Base-by-base conservation (phyloP, 2,888 invertebrate species). In the Eupithecia insigniata region DNA sequence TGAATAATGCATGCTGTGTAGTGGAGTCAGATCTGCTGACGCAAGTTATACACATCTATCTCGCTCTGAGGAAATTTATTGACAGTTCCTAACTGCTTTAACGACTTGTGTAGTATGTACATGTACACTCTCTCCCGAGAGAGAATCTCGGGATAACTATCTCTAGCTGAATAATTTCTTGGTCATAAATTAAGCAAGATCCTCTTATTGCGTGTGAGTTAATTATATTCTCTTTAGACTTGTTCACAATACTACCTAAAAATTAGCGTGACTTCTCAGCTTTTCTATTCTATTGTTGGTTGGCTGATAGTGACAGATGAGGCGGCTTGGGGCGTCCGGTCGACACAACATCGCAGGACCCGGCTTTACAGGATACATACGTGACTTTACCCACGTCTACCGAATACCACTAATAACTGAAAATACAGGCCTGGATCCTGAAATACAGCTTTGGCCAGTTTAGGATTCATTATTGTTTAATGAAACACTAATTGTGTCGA, bases 251-350 rank as follows among this genome's bases (percentile, higher is more conserved):
- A 22, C 22, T 51, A n/a, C 51, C 10, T 22, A 51, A 55, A 51
- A 55, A 26, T 14, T 4, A 55, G 22, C 26, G 55, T 55, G 55
- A 26, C 22, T 22, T 4, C 26, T 12, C 26, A 55, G 55, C 26
- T 55, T 26, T 26, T 14, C 55, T 26, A 69, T 77, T 77, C 78
- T 71, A 75, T 77, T 77, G 77, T 77, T 65, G 76, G 72, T 76
- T 68, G 76, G 75, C 73, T 83, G 85, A 85, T 84, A 80, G 83
- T 87, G 87, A 88, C 85, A 86, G 87, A 89, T 82, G 85, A 83
- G 75, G 76, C 66, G 67, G 72, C 72, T 72, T 73, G 79, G 78
- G 81, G 77, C 76, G 74, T 72, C 76, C 75, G 76, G 72, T 75
- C 71, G 32, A 71, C 66, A 30, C 62, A 7, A 16, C 34, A 32